Conservation (phyloP, 2,888 invertebrate species). For the Rotaria sp. region DNA sequence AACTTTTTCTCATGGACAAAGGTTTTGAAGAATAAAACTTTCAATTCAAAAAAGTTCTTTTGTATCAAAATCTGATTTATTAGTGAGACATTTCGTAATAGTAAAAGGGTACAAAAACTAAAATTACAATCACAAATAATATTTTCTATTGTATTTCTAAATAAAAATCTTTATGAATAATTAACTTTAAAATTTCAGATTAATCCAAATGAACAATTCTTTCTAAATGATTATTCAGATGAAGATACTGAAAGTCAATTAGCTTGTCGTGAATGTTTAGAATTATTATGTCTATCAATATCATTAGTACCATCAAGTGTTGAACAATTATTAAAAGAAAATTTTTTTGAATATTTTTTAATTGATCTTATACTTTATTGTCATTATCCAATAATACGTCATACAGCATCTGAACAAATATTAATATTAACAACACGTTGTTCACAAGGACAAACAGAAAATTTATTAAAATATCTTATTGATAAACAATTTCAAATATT, state of each 20-base stretch:
- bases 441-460: constrained; percentile 62
- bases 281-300: constrained; percentile 79
- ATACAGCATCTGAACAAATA: constrained; percentile 75
- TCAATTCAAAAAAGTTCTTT: too few species aligned
- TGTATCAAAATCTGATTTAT: too few species aligned
- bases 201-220: not conserved
- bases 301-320: constrained; percentile 79
- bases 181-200: not conserved
- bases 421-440: constrained; percentile 75
- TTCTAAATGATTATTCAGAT: not conserved
- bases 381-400: constrained; percentile 61
- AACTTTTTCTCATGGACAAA: too few species aligned
- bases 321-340: constrained; percentile 71
- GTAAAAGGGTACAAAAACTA: too few species aligned
- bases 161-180: too few species aligned
- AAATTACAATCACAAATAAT: too few species aligned
- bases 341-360: constrained; percentile 79
- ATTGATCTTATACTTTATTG: constrained; percentile 79
- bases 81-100: too few species aligned
- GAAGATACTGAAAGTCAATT: not conserved
- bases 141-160: too few species aligned
- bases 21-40: too few species aligned
- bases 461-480: constrained; percentile 53
- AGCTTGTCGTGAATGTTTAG: constrained; percentile 83
- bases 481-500: constrained; percentile 5